Base-by-base conservation (phyloP, 2,888 invertebrate species). In the Pyrrhosoma nymphula region DNA sequence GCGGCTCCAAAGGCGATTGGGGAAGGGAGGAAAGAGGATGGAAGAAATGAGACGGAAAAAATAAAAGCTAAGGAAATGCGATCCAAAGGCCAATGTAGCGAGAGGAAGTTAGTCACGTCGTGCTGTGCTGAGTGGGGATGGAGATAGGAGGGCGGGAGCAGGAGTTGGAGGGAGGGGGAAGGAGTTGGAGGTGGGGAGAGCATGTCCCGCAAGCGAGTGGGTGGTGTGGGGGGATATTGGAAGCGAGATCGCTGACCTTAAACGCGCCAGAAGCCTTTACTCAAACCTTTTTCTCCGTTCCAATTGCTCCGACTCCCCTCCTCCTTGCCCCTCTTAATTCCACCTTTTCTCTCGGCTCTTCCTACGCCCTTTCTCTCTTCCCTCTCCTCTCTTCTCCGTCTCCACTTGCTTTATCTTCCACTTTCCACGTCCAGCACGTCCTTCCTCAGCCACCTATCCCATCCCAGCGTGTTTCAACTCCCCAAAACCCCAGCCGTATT, bases 171-270 rank as follows among this genome's bases (percentile, higher is more conserved):
- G 10, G 82, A 35, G 12, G 82, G 14, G 35, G 82, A 0, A 0
- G 35, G 35, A 35, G 35, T 4, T 8, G 75, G 30, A 56, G 56
- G 56, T 56, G 10, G 12, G 26, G 60, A 60, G 20, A 60, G 60
- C 3, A 20, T 12, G 60, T 0, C 12, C 60, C 60, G 16, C 60
- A 60, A 20, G 60, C 18, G 60, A 47, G n/a, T n/a, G n/a, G n/a
- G n/a, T n/a, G n/a, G n/a, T n/a, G n/a, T n/a, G 91, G 35, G 39
- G 35, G 39, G 88, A 39, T 1, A 35, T 23, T 20, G 88, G 91
- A n/a, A 55, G 10, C 90, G 14, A 56, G 90, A 91, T 91, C 91
- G 63, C 91, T 91, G 91, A 91, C 91, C 91, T 91, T 91, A 91
- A 60, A 91, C 63, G 63, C 91, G 63, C 91, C 91, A 39, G 91